These are phyloP conservation scores for Amitus sp. DNA, from an alignment of 2,888 invertebrate genomes.

Conservation along the genomic window DNA sequence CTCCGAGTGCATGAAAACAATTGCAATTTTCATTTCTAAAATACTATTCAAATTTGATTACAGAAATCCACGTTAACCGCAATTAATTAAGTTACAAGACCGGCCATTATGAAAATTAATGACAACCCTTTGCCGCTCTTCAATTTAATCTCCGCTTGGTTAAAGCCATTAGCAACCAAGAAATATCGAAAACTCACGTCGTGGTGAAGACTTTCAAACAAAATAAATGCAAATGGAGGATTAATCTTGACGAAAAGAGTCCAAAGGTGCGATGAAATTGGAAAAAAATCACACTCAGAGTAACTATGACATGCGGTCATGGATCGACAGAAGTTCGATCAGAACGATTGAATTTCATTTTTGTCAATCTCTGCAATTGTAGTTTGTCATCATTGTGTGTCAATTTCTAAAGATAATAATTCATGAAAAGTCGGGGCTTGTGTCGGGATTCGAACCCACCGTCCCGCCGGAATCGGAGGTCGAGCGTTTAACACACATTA, in stretches of 20 bases:
- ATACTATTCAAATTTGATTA: no score
- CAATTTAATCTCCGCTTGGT: slow-evolving; percentile 28
- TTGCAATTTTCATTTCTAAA: no score
- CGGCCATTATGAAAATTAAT: slow-evolving; percentile 49
- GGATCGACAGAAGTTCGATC: slow-evolving; percentile 23
- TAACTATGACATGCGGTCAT: slow-evolving; percentile 35
- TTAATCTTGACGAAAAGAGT: no score
- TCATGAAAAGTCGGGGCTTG: slow-evolving; percentile 7
- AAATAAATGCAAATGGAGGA: no score
- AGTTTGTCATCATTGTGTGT: slow-evolving; percentile 31
- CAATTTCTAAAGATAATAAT: no score
- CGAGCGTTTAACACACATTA: no score
- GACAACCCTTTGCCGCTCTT: slow-evolving; percentile 44
- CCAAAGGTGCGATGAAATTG: not conserved
- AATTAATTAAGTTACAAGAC: slow-evolving; percentile 21
- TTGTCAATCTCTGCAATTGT: slow-evolving; percentile 29
- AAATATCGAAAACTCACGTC: no score
- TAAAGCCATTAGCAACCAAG: no score
- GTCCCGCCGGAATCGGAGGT: no score
- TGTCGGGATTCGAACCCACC: not conserved
- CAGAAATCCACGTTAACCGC: not conserved
- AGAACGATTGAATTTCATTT: slow-evolving; percentile 27
- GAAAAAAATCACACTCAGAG: slow-evolving; percentile 31
- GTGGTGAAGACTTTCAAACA: no score
- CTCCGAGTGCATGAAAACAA: no score